Base-by-base conservation (phyloP, 1,140 invertebrate species). In the Zaprionus davidi region DNA sequence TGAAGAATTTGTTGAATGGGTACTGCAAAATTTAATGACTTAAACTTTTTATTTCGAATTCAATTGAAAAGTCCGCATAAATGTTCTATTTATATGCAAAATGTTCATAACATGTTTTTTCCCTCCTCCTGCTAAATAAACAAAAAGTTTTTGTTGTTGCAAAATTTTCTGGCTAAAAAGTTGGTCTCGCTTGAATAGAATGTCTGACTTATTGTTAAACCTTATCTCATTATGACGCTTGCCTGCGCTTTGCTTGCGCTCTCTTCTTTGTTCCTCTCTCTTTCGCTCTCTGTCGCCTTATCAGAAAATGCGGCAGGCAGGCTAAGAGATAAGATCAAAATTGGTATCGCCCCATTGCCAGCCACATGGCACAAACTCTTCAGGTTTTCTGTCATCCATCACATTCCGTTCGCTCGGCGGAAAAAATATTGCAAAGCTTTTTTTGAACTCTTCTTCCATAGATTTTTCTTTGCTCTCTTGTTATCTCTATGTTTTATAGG, bases 261-360 rank as follows among this genome's bases (percentile, higher is more conserved):
- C 51, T 53, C 22, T 64, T 15, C 5, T 26, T 17, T 22, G 11
- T 26, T 12, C 28, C 31, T 41, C 9, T 34, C 9, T 57, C 68
- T 9, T 11, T 20, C 20, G 22, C 41, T 57, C 22, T 24, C 28
- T 24, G 5, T 15, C 34, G 3, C 9, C 26, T 73, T 73, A 71
- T 71, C 55, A 49, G 41, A 72, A 58, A 72, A 72, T 56, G 34
- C 17, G 34, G 11, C 26, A 49, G 28, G 41, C 41, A 38, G 46
- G 31, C 22, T 28, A 15, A 24, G 34, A 36, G 57, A 68, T 73
- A 68, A 68, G 65, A 73, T 73, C 68, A 13, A 5, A 55, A 60
- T 26, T 24, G 55, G 20, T 60, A 60, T 59, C 31, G 24, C 36
- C 22, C 41, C 49, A 60, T 17, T 17, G 20, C 46, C 34, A 69